Base-by-base conservation (phyloP, 2,888 invertebrate genomes). In the Lottia gigantea region DNA sequence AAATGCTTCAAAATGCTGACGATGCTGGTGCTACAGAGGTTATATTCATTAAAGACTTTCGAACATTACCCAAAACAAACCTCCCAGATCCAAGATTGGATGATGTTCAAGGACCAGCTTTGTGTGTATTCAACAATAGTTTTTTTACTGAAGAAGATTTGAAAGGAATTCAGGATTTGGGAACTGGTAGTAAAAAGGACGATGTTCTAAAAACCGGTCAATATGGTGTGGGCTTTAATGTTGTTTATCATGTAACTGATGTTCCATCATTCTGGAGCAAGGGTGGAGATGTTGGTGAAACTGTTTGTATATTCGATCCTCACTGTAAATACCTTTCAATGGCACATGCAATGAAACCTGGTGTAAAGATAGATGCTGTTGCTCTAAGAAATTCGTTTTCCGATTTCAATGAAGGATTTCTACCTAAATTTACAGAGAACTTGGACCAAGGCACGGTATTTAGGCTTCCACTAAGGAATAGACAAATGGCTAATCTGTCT, bases 201-300 rank as follows among this genome's bases (percentile, higher is more conserved):
- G 86, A 87, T 71, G 80, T 84, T 7, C 76, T 82, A 70, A 85
- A 85, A 70, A 85, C 84, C 0, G 87, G 88, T 2, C 84, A 86
- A 67, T 88, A 84, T 78, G 88, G 88, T 31, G 84, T 87, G 25
- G 88, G 88, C 0, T 87, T 88, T 74, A 87, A 86, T 75, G 83
- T 82, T 40, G 87, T 88, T 4, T 88, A 87, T 74, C 83, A 86
- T 74, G 65, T 88, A 15, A 87, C 88, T 40, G 87, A 88, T 72
- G 83, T 80, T 0, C 88, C 88, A 1, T 83, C 85, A 26, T 86
- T 87, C 74, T 70, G 85, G 62, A 83, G 85, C 7, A 75, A 72
- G 14, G 81, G 79, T 23, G 72, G 75, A n/a, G 76, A 70, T 31
- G 67, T 68, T 16, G 71, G 71, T n/a, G 78, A 80, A 40, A 64